Conservation (phyloP, 2,113 vertebrate species). For the Carassius gibelio region DNA sequence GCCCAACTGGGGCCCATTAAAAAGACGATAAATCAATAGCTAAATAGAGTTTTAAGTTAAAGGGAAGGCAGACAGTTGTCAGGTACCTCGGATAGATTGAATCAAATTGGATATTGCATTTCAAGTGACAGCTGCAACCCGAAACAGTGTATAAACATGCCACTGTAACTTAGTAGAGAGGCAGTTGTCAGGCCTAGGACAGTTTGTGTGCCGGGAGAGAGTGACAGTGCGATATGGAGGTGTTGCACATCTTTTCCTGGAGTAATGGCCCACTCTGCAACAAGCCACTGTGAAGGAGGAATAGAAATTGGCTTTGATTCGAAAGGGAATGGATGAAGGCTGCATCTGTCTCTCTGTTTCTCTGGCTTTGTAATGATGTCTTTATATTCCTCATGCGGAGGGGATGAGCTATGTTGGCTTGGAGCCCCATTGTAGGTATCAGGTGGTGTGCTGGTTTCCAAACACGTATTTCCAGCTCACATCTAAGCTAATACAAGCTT, state of each 20-base stretch:
- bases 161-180: constrained; percentile 22
- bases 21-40: constrained; percentile 32
- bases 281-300: constrained; percentile 51
- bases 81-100: constrained; percentile 18
- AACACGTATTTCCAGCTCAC: constrained; percentile 42
- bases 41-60: constrained; percentile 34
- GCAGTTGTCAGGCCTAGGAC: constrained; percentile 30
- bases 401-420: constrained; percentile 62
- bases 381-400: constrained; percentile 70
- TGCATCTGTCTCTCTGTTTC: constrained; percentile 55
- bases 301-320: constrained; percentile 71
- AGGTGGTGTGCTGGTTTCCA: constrained; percentile 51
- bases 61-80: constrained; percentile 19
- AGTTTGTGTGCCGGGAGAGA: constrained; percentile 9
- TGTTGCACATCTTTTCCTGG: constrained; percentile 19
- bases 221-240: constrained; percentile 4
- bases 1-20: constrained; percentile 18
- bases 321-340: constrained; percentile 70
- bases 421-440: constrained; percentile 62
- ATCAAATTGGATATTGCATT: constrained; percentile 29
- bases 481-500: constrained; percentile 61
- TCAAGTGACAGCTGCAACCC: constrained; percentile 16
- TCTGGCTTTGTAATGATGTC: constrained; percentile 69
- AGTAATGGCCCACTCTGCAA: constrained; percentile 40
- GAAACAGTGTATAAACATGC: constrained; percentile 22